Evolutionary conservation across 2,888 invertebrate genomes (phyloP).

Genomic region (Eupelmus urozonus): DNA sequence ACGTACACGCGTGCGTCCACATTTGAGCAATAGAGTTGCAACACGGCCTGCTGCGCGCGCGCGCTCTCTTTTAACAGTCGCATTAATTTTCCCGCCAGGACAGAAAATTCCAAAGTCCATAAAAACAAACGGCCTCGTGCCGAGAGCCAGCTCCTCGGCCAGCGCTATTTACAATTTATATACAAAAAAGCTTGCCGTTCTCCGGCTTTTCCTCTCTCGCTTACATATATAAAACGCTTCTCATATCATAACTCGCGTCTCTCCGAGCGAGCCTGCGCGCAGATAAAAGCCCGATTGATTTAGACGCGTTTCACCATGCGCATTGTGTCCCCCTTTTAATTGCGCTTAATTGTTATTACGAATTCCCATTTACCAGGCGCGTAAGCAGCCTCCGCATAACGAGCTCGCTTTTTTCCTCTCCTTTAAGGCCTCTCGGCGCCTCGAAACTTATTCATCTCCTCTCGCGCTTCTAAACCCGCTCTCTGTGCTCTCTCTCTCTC

Average conservation of each 20-base stretch:
- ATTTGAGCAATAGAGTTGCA: conserved; percentile 63
- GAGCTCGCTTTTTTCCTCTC: conserved; percentile 2
- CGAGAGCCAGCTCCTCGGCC: too few species aligned
- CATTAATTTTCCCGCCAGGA: conserved; percentile 48
- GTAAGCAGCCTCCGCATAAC: conserved; percentile 30
- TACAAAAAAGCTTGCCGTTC: conserved; percentile 7
- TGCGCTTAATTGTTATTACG: conserved; percentile 58
- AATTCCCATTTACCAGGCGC: conserved; percentile 30
- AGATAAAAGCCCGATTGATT: conserved; percentile 43
- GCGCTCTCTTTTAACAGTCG: conserved; percentile 10
- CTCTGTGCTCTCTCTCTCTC: not conserved
- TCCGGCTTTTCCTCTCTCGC: not conserved
- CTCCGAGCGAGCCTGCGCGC: not conserved
- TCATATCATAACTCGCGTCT: conserved; percentile 53
- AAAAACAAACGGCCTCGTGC: conserved; percentile 51
- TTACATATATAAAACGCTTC: conserved; percentile 18
- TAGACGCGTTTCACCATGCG: conserved; percentile 26
- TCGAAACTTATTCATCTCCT: conserved; percentile 18
- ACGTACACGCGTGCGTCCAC: not conserved
- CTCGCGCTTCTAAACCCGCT: conserved; percentile 29
- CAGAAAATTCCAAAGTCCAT: conserved; percentile 26
- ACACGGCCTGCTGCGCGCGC: too few species aligned
- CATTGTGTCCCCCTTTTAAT: conserved; percentile 53
- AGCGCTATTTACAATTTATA: conserved; percentile 29
- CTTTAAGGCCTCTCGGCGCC: conserved; percentile 24